These are phyloP conservation scores for Tubulanus polymorphus DNA, from an alignment of 2,888 invertebrate genomes.

Conservation along the genomic window DNA sequence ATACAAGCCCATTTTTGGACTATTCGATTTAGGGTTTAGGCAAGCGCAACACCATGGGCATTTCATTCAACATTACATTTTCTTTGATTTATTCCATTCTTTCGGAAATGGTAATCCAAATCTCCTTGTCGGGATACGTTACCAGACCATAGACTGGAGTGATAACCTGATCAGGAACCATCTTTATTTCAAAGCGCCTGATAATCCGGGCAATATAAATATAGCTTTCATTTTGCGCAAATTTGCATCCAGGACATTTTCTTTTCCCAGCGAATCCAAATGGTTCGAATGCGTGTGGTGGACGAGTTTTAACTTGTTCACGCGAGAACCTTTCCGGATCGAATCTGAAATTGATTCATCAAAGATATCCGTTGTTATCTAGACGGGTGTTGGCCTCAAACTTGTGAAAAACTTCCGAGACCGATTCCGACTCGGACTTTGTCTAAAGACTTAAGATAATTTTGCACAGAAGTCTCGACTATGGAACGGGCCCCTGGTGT, in stretches of 20 bases:
- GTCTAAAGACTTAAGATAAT: no score
- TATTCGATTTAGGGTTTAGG: no score
- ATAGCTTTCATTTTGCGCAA: constrained; percentile 37
- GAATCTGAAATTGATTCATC: constrained; percentile 43
- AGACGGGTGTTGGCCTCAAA: no score
- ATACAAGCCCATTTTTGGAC: no score
- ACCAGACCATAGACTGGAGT: constrained; percentile 45
- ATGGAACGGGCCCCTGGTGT: no score
- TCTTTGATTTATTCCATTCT: no score
- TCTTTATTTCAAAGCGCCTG: constrained; percentile 34
- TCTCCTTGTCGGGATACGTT: constrained; percentile 49
- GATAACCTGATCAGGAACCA: constrained; percentile 48
- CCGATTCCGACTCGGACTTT: no score
- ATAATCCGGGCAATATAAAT: constrained; percentile 36
- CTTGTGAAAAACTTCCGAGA: no score
- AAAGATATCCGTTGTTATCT: no score
- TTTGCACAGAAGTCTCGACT: no score
- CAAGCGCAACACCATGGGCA: no score
- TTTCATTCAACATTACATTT: no score
- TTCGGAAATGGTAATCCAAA: constrained; percentile 44
- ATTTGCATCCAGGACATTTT: constrained; percentile 36
- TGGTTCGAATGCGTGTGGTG: constrained; percentile 40
- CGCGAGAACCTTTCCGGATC: constrained; percentile 46
- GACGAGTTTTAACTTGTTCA: constrained; percentile 30
- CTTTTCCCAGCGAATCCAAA: constrained; percentile 53